Base-by-base conservation (phyloP, 1,140 invertebrate species). In the Neoseiulus cucumeris region DNA sequence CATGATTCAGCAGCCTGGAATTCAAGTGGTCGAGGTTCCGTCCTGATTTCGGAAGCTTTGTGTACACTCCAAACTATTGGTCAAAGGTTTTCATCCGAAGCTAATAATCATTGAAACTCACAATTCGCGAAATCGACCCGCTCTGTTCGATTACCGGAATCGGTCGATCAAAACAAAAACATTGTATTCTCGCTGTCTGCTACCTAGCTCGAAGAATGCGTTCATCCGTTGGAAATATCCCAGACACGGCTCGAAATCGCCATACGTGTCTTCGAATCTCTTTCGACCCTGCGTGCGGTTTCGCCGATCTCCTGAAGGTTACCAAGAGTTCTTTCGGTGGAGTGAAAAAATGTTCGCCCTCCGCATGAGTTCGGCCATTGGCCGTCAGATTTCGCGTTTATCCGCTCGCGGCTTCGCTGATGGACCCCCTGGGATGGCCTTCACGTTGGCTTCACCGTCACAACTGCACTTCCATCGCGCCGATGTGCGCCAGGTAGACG, bases 401-500 rank as follows among this genome's bases (percentile, higher is more conserved):
- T 29, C 25, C 51, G 25, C 25, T 25, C 51, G 51, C 14, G 22
- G 51, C 4, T 33, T 59, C 25, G 51, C 51, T 1, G 51, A 59
- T 9, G 51, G 14, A 14, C 25, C 51, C 33, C 17, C 51, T 18
- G 65, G 33, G 33, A 75, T 75, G 74, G 66, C 72, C 18, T 73
- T 75, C 64, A 75, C 74, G 0, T 74, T 75, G 68, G 74, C 73
- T 41, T 72, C 72, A 6, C 73, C 74, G 42, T 66, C 67, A 30
- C 67, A 72, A 65, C 72, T 74, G 59, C 94, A 89, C 77, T 99
- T 93, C 75, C 83, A 91, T 73, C 80, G 84, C 70, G 82, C 82
- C 69, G 83, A 83, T 69, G 85, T 98, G 1, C 91, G 85, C 73
- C 95, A 99, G 81, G 84, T 99, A 39, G 96, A 99, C 82, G 94